Conservation (phyloP, 2,797 vertebrate genomes). For the Enteromius anoplus region DNA sequence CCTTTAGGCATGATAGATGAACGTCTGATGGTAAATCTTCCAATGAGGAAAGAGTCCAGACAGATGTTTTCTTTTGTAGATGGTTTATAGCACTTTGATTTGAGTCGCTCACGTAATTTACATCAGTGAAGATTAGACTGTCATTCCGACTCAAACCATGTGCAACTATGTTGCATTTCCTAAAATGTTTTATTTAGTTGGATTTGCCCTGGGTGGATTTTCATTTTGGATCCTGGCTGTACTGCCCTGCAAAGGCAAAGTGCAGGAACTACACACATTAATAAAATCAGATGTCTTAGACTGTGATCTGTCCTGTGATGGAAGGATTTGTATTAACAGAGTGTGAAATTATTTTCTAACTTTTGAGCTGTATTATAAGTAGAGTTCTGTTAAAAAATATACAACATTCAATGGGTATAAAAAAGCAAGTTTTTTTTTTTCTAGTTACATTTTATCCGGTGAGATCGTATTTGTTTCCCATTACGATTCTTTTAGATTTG, state of each 20-base stretch:
- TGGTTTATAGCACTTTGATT: constrained; percentile 24
- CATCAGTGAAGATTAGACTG: neutral
- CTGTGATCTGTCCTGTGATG: neutral
- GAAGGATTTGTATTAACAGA: neutral
- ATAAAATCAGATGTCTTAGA: neutral
- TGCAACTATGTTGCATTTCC: neutral
- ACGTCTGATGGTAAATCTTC: constrained; percentile 8
- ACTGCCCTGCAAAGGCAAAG: neutral
- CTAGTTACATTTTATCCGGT: neutral
- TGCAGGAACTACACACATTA: neutral
- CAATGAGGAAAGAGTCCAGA: neutral
- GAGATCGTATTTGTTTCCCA: neutral
- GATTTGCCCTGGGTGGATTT: neutral
- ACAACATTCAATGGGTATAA: neutral
- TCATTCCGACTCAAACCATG: neutral
- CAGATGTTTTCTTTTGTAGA: constrained; percentile 35
- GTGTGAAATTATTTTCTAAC: neutral
- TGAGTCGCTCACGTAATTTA: constrained; percentile 12
- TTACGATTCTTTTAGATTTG: neutral
- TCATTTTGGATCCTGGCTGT: neutral
- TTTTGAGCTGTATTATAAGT: neutral
- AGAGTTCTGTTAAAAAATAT: neutral
- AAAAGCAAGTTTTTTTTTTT: neutral
- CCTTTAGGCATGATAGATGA: constrained; percentile 16
- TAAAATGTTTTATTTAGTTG: neutral